A percentile compares a stretch with the other conserved stretches of the same genome.
phyloP scores from a whole-genome alignment of 2,797 vertebrate species.

The Zenarchopterus dispar region DNA sequence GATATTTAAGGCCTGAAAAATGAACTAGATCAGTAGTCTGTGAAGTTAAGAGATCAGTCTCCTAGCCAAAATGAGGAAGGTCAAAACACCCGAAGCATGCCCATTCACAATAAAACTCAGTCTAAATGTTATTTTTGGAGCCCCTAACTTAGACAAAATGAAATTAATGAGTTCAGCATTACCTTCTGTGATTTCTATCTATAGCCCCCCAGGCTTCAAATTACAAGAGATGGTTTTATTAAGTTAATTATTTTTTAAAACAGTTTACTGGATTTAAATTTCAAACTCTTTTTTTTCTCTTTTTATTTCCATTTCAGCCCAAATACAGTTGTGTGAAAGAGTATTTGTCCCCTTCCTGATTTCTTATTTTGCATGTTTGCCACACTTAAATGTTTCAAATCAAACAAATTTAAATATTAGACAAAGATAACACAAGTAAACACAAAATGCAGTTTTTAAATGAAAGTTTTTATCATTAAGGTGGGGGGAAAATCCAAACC shows the following conservation, averaged over 20 bases:
- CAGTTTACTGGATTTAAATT: background rate
- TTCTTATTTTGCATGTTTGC: too few species aligned
- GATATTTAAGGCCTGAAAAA: slow-evolving; percentile 45
- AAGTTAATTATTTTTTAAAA: background rate
- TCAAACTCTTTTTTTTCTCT: background rate
- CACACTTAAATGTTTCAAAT: too few species aligned
- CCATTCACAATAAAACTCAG: background rate
- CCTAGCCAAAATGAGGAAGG: background rate
- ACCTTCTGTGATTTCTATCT: background rate
- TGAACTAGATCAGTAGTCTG: slow-evolving; percentile 20
- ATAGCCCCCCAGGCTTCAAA: background rate
- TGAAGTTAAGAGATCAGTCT: slow-evolving; percentile 16
- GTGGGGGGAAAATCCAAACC: too few species aligned
- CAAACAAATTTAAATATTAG: too few species aligned
- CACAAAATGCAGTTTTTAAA: too few species aligned
- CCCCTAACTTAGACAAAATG: background rate
- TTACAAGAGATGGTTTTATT: too few species aligned
- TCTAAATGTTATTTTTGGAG: background rate
- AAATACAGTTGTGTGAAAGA: too few species aligned
- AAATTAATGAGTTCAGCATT: background rate
- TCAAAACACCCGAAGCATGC: background rate
- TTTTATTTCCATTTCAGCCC: too few species aligned
- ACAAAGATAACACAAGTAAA: too few species aligned
- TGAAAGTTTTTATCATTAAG: too few species aligned
- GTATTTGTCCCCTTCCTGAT: too few species aligned